A percentile compares a stretch with the other conserved stretches of the same genome.
Conservation (phyloP, 2,888 invertebrate species). For the Ellobium chinense region DNA sequence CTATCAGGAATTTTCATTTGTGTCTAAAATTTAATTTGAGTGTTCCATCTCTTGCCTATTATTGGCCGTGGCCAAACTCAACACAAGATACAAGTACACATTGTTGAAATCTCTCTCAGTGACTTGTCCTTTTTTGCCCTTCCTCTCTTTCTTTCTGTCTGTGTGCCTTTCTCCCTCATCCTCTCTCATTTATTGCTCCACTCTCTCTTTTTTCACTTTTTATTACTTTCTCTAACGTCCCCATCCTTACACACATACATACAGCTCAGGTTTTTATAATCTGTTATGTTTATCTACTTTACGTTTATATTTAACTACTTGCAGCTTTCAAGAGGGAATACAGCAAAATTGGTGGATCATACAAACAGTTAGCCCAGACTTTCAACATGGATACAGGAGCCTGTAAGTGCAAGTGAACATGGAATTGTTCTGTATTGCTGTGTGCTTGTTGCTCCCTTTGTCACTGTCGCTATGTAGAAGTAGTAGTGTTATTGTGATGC, state of each 20-base stretch:
- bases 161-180: not conserved
- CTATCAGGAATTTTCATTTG: no score
- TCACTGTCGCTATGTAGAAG: no score
- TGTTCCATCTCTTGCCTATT: no score
- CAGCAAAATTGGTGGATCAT: constrained; percentile 92
- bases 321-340: constrained; percentile 91
- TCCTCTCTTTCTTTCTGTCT: not conserved
- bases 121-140: not conserved
- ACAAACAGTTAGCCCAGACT: constrained; percentile 90
- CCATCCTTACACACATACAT: not conserved
- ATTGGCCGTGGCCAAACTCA: no score
- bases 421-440: not conserved
- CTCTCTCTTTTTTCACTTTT: not conserved
- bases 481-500: no score
- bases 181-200: not conserved
- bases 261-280: no score
- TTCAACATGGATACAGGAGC: constrained; percentile 87
- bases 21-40: no score
- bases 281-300: no score
- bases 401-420: constrained; percentile 78
- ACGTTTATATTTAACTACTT: no score
- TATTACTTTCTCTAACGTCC: not conserved
- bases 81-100: no score
- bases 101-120: not conserved
- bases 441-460: no score